Percentiles rank a stretch among this genome's conserved stretches.
These are phyloP conservation scores for Unio delphinus DNA, from an alignment of 2,888 invertebrate species.

Conservation along the genomic window DNA sequence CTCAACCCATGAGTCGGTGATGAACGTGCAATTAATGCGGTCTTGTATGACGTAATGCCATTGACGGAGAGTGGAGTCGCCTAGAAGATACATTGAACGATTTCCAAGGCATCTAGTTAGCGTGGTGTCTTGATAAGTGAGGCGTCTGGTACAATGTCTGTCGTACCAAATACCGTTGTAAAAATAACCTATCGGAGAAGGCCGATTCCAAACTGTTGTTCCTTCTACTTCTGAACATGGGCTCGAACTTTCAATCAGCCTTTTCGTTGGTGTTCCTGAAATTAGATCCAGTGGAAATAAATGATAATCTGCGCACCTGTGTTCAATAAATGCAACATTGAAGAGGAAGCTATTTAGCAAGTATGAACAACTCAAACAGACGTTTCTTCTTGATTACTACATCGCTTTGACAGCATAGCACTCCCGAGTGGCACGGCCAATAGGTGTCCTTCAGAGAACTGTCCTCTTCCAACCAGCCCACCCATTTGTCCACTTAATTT, in stretches of 20 bases:
- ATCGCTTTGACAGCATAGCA: no score
- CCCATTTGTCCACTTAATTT: no score
- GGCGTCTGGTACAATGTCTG: slow-evolving; percentile 3
- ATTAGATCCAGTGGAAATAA: no score
- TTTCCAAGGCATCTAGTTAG: slow-evolving; percentile 11
- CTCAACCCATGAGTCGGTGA: slow-evolving; percentile 20
- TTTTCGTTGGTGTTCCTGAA: no score
- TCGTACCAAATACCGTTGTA: slow-evolving; percentile 10
- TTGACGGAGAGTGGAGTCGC: slow-evolving; percentile 28
- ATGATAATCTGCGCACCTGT: no score
- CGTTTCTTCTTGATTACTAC: no score
- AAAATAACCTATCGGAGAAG: slow-evolving; percentile 14
- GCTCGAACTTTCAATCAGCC: neutral
- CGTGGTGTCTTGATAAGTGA: neutral
- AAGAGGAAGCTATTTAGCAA: no score
- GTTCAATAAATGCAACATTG: no score
- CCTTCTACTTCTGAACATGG: slow-evolving; percentile 1
- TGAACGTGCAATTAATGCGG: slow-evolving; percentile 15
- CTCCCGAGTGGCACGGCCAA: no score
- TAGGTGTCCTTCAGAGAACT: no score
- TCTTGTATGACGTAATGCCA: slow-evolving; percentile 13
- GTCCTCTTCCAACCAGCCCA: no score
- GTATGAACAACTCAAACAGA: no score
- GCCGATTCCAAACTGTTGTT: slow-evolving; percentile 5
- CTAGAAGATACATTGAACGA: slow-evolving; percentile 13